Evolutionary conservation across 2,888 invertebrate genomes (phyloP).

Genomic region (Cosmopolites sordidus): DNA sequence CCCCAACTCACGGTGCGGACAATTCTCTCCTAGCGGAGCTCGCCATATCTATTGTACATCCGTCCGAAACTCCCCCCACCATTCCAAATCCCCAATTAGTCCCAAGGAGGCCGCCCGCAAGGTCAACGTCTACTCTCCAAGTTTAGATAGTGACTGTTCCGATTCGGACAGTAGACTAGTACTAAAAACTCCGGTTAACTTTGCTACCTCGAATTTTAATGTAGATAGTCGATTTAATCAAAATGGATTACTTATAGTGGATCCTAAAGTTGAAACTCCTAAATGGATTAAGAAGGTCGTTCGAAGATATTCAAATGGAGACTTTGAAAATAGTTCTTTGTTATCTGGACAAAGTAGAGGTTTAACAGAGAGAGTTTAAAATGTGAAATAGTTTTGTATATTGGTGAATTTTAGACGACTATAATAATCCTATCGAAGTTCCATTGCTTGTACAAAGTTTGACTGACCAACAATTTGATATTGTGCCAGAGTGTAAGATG

Average conservation of each 20-base stretch:
- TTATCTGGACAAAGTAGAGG: conserved; percentile 49
- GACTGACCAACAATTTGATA: conserved; percentile 46
- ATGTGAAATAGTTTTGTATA: neutral
- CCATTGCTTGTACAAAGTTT: conserved; percentile 46
- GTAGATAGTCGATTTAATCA: conserved; percentile 28
- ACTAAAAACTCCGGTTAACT: conserved; percentile 36
- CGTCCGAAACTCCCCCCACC: conserved; percentile 44
- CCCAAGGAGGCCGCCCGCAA: conserved; percentile 45
- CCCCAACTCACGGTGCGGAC: conserved; percentile 46
- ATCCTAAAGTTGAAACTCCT: conserved; percentile 41
- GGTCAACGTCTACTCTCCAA: conserved; percentile 48
- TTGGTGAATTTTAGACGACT: conserved; percentile 41
- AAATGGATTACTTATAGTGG: conserved; percentile 46
- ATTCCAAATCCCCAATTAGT: conserved; percentile 47
- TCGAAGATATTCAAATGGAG: conserved; percentile 46
- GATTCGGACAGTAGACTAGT: conserved; percentile 47
- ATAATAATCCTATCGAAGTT: conserved; percentile 48
- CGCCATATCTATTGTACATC: conserved; percentile 41
- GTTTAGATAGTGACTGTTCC: conserved; percentile 47
- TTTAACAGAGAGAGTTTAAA: conserved; percentile 23
- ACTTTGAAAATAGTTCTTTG: conserved; percentile 48
- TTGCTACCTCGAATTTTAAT: conserved; percentile 32
- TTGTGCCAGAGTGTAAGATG: conserved; percentile 35
- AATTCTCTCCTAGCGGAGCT: conserved; percentile 44
- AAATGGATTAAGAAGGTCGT: conserved; percentile 49